phyloP scores from a whole-genome alignment of 2,888 invertebrate species.

The Pyrocoelia pectoralis region DNA sequence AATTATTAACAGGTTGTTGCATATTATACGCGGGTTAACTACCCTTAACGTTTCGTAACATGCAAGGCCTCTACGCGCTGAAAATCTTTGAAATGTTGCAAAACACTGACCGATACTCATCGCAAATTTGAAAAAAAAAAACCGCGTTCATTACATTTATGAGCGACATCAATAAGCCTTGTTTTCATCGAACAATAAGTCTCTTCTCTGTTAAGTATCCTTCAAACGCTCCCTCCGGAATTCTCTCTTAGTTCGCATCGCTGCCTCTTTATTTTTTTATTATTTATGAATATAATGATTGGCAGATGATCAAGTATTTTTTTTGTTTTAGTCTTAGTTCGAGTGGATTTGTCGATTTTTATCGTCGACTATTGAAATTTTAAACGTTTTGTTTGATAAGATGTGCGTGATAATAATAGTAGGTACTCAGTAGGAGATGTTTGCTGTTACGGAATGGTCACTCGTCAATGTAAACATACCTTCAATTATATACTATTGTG shows the following conservation, averaged over 20 bases:
- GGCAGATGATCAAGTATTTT: constrained; percentile 47
- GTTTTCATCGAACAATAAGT: constrained; percentile 35
- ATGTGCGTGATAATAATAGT: not conserved
- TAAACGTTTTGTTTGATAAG: not conserved
- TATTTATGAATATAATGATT: constrained; percentile 35
- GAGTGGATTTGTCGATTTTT: constrained; percentile 7
- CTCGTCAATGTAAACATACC: constrained; percentile 1
- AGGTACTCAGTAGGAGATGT: not conserved
- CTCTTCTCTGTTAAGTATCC: constrained; percentile 37
- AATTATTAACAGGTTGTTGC: constrained; percentile 56
- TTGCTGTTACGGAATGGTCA: not conserved
- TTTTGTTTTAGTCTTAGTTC: constrained; percentile 24
- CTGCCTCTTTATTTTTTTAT: constrained; percentile 29
- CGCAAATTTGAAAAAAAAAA: constrained; percentile 41
- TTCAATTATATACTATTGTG: not conserved
- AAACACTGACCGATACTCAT: constrained; percentile 40
- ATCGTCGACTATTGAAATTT: not conserved
- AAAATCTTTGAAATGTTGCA: constrained; percentile 19
- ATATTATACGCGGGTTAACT: constrained; percentile 57
- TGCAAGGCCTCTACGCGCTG: constrained; percentile 21
- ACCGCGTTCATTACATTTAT: constrained; percentile 40
- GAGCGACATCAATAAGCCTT: constrained; percentile 15
- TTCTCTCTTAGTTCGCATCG: constrained; percentile 44
- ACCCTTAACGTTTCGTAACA: constrained; percentile 46
- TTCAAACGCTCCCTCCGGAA: constrained; percentile 38